Conservation (phyloP, 2,113 vertebrate species). For the Myodes glareolus region DNA sequence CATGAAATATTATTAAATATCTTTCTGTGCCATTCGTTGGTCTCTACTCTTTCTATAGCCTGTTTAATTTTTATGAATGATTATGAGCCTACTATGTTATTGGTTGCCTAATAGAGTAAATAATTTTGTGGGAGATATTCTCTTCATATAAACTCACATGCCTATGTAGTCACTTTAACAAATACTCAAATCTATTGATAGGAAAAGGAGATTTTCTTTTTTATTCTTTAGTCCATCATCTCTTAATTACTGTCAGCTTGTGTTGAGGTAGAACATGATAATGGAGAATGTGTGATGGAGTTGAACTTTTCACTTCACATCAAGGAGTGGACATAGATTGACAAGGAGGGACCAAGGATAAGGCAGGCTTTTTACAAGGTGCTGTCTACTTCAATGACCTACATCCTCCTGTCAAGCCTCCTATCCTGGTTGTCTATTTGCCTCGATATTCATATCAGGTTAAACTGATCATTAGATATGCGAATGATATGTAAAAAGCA, state of each 20-base stretch:
- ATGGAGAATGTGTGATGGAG: neutral
- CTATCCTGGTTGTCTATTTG: neutral
- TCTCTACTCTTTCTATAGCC: neutral
- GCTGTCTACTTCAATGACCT: neutral
- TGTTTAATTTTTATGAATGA: neutral
- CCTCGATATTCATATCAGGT: neutral
- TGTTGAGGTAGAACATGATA: neutral
- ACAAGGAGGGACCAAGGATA: neutral
- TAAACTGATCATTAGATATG: neutral
- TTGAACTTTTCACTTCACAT: neutral
- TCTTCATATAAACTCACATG: neutral
- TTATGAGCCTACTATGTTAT: neutral
- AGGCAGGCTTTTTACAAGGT: neutral
- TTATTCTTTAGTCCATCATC: neutral
- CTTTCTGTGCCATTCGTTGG: neutral
- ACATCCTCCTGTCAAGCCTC: neutral
- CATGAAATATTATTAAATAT: neutral
- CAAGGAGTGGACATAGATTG: neutral
- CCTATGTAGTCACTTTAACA: neutral
- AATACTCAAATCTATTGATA: neutral
- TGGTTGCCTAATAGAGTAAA: neutral
- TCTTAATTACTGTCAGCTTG: neutral
- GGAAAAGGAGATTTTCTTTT: neutral
- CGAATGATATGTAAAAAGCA: neutral
- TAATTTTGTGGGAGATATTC: slow-evolving; percentile 18